Evolutionary conservation across 2,113 vertebrate species (phyloP), one percentile per base, ranked within the genome.

Genomic region (Rattus rattus): DNA sequence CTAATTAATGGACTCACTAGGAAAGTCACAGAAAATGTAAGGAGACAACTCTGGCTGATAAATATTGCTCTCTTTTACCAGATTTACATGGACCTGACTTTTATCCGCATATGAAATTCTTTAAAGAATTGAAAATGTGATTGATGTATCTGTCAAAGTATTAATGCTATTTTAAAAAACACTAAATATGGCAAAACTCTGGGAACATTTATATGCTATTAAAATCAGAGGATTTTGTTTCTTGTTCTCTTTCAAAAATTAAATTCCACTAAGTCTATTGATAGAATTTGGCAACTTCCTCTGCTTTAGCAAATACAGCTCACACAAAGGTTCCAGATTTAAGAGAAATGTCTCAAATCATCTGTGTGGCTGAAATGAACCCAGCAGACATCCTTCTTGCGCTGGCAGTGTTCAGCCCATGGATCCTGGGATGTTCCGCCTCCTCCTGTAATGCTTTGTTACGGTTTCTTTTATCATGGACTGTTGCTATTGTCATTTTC

Each of bases 11-110:
- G 84, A 59, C 13, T 90, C 26, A 54, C 39, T 88, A 69, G 67
- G 67, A 86, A 92, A 96, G 76, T 85, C 33, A 75, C 54, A 88
- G 5, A 84, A n/a, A 88, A 2, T 80, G 16, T 87, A 26, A 90
- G 33, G 70, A 39, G 81, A n/a, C 16, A 77, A 65, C n/a, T 65
- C 28, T 39, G 10, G 10, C 14, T 91, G 36, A 36, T 80, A 85
- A 73, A 61, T 20, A 77, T 28, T 22, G 39, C 24, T 94, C 36
- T 75, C 6, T 54, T 77, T 94, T 88, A 59, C 36, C 6, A 88
- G 76, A 61, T 96, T 88, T 72, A n/a, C 65, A 52, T 36, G 36
- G 49, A 56, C 9, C 65, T 52, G 26, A 61, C 63, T 94, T 79
- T 75, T 11, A 20, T 36, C 16, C 49, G 36, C 30, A 54, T 54